Percentiles rank a stretch among this genome's conserved stretches.
Conservation (phyloP, 2,113 vertebrate genomes). For the Chloropsis hardwickii region DNA sequence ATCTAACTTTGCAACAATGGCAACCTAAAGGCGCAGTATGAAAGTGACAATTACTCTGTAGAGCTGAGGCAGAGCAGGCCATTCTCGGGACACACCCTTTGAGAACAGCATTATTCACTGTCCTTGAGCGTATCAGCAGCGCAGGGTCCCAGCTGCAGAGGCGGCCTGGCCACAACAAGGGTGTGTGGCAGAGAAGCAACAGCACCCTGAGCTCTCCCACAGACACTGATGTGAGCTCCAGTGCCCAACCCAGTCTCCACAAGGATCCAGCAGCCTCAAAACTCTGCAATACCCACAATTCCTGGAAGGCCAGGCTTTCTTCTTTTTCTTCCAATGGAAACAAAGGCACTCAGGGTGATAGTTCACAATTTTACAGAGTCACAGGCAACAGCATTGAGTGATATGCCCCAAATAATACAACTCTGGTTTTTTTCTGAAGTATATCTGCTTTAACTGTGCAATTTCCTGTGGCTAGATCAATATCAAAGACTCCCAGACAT, state of each 20-base stretch:
- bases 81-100: rapidly evolving
- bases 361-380: background rate
- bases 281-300: background rate
- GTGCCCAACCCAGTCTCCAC: rapidly evolving
- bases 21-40: conserved; percentile 69
- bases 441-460: background rate
- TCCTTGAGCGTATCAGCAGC: background rate
- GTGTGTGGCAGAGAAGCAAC: rapidly evolving
- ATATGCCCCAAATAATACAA: background rate
- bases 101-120: rapidly evolving
- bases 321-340: background rate
- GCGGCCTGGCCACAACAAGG: background rate
- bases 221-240: rapidly evolving
- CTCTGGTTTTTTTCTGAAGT: background rate
- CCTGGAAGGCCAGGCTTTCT: background rate
- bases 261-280: background rate
- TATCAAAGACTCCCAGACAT: background rate
- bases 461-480: background rate
- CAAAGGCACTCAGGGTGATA: background rate
- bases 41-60: background rate
- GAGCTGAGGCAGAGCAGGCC: background rate
- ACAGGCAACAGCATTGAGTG: background rate
- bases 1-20: conserved; percentile 76
- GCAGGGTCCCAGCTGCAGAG: background rate
- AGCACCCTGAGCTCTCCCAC: background rate